Evolutionary conservation across 2,888 invertebrate species (phyloP).

Genomic region (Philaethria dido): DNA sequence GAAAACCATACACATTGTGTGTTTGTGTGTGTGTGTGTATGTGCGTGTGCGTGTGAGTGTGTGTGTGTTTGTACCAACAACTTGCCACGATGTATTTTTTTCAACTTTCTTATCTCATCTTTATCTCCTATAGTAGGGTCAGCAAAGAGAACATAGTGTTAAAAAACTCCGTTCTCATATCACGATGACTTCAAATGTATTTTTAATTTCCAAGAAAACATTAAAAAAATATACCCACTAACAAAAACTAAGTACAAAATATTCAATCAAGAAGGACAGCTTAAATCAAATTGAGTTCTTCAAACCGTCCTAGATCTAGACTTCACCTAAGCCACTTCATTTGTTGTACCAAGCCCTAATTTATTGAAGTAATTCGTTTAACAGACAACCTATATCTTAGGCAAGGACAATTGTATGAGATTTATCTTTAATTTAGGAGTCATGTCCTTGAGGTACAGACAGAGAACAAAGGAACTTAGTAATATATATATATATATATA

Average conservation of each 20-base stretch:
- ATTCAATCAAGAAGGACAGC: not conserved
- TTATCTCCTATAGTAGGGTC: too few relatives aligned
- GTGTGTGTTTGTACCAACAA: too few relatives aligned
- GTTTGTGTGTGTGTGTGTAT: too few relatives aligned
- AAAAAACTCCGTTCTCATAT: too few relatives aligned
- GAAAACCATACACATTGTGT: too few relatives aligned
- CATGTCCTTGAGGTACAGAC: not conserved
- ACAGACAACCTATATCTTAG: not conserved
- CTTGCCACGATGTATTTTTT: too few relatives aligned
- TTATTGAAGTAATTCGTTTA: not conserved
- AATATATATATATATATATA: too few relatives aligned
- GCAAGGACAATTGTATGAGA: not conserved
- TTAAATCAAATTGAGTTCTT: not conserved
- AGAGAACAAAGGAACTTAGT: not conserved
- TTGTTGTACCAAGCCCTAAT: not conserved
- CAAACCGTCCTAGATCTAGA: not conserved
- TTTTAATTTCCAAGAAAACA: not conserved
- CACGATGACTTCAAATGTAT: too few relatives aligned
- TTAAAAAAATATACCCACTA: not conserved
- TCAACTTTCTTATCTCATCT: too few relatives aligned
- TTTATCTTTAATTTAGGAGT: not conserved
- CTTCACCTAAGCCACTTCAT: not conserved
- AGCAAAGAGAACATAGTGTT: too few relatives aligned
- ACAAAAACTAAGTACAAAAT: not conserved
- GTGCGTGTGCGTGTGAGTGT: too few relatives aligned